phyloP scores from a whole-genome alignment of 2,797 vertebrate species.

The Muscicapa comitata region DNA sequence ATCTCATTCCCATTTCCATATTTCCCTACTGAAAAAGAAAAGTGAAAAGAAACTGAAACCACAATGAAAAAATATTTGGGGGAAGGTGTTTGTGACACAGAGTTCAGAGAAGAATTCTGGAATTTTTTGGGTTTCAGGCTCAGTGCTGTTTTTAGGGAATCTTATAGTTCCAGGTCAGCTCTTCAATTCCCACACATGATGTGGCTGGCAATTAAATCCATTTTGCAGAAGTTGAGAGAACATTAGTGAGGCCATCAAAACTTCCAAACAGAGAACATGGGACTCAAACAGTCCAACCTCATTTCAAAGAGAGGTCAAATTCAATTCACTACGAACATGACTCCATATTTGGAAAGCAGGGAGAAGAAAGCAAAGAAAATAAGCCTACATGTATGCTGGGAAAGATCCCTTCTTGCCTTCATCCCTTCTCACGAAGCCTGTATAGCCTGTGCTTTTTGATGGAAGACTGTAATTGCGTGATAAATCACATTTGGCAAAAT shows the following conservation, averaged over 20 bases:
- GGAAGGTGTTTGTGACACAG: background rate
- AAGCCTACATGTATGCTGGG: background rate
- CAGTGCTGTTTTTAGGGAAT: background rate
- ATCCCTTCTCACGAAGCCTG: background rate
- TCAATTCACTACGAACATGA: background rate
- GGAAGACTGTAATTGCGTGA: background rate
- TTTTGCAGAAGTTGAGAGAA: background rate
- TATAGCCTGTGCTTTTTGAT: background rate
- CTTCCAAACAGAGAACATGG: background rate
- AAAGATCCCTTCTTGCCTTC: background rate
- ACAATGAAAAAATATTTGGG: background rate
- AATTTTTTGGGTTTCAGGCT: background rate
- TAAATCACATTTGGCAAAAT: background rate
- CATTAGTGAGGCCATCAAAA: background rate
- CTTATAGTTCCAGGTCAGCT: background rate
- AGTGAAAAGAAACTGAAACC: background rate
- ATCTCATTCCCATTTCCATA: background rate
- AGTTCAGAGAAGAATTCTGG: background rate
- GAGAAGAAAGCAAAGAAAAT: background rate
- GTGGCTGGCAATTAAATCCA: background rate
- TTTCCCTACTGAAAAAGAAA: background rate
- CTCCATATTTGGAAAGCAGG: background rate
- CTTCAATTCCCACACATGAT: background rate
- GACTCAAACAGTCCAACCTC: background rate
- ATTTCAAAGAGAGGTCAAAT: background rate